phyloP scores from a whole-genome alignment of 2,888 invertebrate genomes.

The Andrena marginata region DNA sequence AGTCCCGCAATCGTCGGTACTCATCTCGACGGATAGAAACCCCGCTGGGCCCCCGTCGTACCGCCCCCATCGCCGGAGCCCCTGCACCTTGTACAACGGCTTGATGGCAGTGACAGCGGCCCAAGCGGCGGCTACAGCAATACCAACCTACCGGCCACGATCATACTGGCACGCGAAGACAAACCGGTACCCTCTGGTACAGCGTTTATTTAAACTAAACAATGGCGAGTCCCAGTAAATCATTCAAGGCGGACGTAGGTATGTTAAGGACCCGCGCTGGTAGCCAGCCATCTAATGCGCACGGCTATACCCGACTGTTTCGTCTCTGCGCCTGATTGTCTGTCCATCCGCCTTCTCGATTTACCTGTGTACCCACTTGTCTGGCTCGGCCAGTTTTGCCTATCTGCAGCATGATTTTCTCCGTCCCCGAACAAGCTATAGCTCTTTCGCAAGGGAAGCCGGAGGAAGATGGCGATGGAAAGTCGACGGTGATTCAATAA shows the following conservation, averaged over 20 bases:
- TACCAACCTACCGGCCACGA: slow-evolving; percentile 38
- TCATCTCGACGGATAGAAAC: slow-evolving; percentile 79
- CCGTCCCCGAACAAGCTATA: slow-evolving; percentile 24
- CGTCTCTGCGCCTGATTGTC: slow-evolving; percentile 27
- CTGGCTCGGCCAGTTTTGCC: slow-evolving; percentile 13
- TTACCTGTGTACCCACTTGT: slow-evolving; percentile 28
- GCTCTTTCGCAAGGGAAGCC: background rate
- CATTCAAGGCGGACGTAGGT: slow-evolving; percentile 60
- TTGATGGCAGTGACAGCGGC: slow-evolving; percentile 71
- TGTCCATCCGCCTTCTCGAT: slow-evolving; percentile 45
- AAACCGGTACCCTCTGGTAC: slow-evolving; percentile 54
- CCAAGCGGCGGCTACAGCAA: slow-evolving; percentile 44
- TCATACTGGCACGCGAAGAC: slow-evolving; percentile 57
- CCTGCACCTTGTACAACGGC: slow-evolving; percentile 64
- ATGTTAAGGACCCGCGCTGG: slow-evolving; percentile 54
- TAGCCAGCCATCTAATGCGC: slow-evolving; percentile 56
- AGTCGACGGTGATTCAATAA: background rate
- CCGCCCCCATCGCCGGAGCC: slow-evolving; percentile 64
- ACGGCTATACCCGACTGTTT: slow-evolving; percentile 46
- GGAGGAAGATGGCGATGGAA: background rate
- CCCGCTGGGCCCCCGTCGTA: slow-evolving; percentile 64
- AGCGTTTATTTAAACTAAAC: slow-evolving; percentile 66
- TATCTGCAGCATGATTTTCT: slow-evolving; percentile 30
- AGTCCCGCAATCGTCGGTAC: slow-evolving; percentile 76
- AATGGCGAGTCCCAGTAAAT: slow-evolving; percentile 70